Base-by-base conservation (phyloP, 2,797 vertebrate genomes). In the Cuculus canorus region DNA sequence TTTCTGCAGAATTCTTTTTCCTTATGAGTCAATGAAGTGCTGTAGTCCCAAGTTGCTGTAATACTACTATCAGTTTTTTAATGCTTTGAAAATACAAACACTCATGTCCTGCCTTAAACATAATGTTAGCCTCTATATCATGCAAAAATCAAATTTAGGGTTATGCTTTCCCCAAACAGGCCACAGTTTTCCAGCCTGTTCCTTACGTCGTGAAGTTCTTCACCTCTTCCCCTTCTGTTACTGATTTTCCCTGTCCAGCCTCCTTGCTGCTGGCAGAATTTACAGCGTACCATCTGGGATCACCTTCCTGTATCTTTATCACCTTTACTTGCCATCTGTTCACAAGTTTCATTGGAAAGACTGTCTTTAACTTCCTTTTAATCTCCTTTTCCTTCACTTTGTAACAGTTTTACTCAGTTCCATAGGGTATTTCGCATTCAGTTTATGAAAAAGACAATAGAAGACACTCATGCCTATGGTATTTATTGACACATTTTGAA, bases 281-380 rank as follows among this genome's bases (percentile, higher is more conserved):
- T 57, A 54, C 7, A 79, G 66, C 22, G 50, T 28, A 19, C 79
- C 82, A 57, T 80, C 75, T 91, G 89, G 89, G 53, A 86, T 76
- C 37, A 77, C 79, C 79, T 87, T 91, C 43, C 28, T 73, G 9
- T 59, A 39, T 77, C 52, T 91, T 82, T 82, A 47, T 56, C 45
- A 48, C 45, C 68, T 60, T 52, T 24, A 66, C 94, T 69, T 92
- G 35, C 81, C 81, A 86, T 86, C 88, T 90, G 78, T 80, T 96
- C 56, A 54, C 56, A 87, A 70, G 48, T 70, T n/a, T 85, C 19
- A 35, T 28, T 79, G 39, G 37, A 91, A 95, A 89, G 9, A 8
- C n/a, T 52, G 10, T 59, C 60, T 73, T 93, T 66, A 82, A 39
- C 25, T 79, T 68, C 32, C 59, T 57, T 57, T 60, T 47, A 81